Base-by-base conservation (phyloP, 2,888 invertebrate genomes). In the Thelaira solivaga region DNA sequence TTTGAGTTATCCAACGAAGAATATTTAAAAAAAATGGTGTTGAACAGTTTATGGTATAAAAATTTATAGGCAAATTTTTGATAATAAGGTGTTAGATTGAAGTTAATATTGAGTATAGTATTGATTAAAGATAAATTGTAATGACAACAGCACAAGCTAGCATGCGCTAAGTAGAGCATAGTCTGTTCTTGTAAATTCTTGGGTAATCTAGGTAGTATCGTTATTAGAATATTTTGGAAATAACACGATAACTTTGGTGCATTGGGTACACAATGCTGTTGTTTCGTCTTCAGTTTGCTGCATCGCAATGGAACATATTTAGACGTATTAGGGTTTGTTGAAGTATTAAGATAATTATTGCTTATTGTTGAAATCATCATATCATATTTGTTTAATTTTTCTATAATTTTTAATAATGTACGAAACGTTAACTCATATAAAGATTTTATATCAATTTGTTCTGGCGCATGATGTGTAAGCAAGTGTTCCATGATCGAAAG, bases 71-170 rank as follows among this genome's bases (percentile, higher is more conserved):
- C 83, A 20, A 82, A 82, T 68, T 86, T 87, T 62, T 85, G 85
- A 74, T 85, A 85, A 18, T 83, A 82, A 7, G 72, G 69, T 1
- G 82, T 57, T 1, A 86, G 80, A 11, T 77, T 81, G 0, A 80
- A 82, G 22, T 83, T 82, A n/a, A 85, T 57, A 3, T 81, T 80
- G 7, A 89, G 78, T 16, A 87, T 84, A 2, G 82, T 82, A 43
- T 82, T 80, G 26, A 86, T 84, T 31, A 85, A 86, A 2, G 78
- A 49, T 2, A 84, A 72, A 18, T 84, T 86, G 55, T 85, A 88
- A 64, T 88, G 87, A 24, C 89, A 89, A 51, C 89, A 89, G 47
- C 89, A 89, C 26, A 87, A 82, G 13, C 86, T 85, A 3, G 85
- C 84, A 24, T 84, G 85, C 10, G 85, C 80, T 2, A 89, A 82